Base-by-base conservation (phyloP, 2,888 invertebrate species). In the Rotaria magnacalcarata region DNA sequence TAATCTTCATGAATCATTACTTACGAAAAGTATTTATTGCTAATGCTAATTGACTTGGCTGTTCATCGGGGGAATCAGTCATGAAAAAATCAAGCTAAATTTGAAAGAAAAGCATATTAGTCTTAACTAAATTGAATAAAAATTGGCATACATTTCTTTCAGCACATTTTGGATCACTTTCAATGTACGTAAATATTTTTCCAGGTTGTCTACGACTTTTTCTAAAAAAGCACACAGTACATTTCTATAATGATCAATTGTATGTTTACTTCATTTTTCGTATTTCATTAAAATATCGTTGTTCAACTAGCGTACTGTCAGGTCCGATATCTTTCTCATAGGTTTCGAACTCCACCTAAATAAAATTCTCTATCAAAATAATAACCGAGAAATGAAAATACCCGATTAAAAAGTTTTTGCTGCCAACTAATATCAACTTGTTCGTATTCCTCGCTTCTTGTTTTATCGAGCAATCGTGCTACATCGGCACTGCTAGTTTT, bases 101-200 rank as follows among this genome's bases (percentile, higher is more conserved):
- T 43, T 5, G 50, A 50, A 84, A 24, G 84, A 60, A 47, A 1
- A 58, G 19, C 34, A 52, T 54, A 19, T 41, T 10, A 67, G 54
- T 50, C 5, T 67, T 3, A 52, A 67, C 16, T 27, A 16, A 14
- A 34, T 27, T 14, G 7, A 56, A 8, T 56, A 24, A 24, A 56
- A 19, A 54, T 19, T 5, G 19, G 3, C 24, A 8, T 67, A 67
- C 67, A 34, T 34, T 5, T 67, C 67, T 27, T 67, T 34, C 67
- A 1, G 11, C 3, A 58, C 84, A 84, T 50, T 90, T 90, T 84
- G 91, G 91, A 41, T 89, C 90, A 24, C 90, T 90, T 88, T 90
- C 91, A 88, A 88, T 91, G 41, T 91, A 90, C 88, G 89, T 90
- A 87, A 90, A 90, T 6, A 89, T 90, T 85, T 90, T 91, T 89